Evolutionary conservation across 1,140 invertebrate genomes (phyloP).

Genomic region (Probaryconus sp.): DNA sequence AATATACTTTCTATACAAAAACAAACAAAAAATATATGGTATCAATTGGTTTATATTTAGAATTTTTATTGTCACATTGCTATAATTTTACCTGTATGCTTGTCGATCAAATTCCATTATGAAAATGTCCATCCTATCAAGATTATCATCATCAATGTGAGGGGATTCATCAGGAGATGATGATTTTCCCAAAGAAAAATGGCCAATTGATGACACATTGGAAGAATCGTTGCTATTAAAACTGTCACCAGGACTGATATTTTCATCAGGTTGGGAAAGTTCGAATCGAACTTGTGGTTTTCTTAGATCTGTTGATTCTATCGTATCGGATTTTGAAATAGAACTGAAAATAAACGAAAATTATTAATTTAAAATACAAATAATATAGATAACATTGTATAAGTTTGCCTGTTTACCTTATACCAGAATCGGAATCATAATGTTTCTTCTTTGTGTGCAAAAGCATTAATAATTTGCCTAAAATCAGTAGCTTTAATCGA

Average conservation of each 20-base stretch:
- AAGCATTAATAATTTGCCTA: slow-evolving; percentile 85
- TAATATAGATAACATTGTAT: slow-evolving; percentile 5
- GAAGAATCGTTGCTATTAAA: slow-evolving; percentile 75
- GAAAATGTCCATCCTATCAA: slow-evolving; percentile 66
- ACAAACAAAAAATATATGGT: slow-evolving; percentile 6
- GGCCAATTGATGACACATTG: slow-evolving; percentile 54
- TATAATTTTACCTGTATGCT: slow-evolving; percentile 78
- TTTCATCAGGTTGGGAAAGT: slow-evolving; percentile 64
- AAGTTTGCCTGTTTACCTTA: slow-evolving; percentile 55
- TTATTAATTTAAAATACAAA: background rate
- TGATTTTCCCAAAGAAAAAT: slow-evolving; percentile 61
- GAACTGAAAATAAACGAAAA: slow-evolving; percentile 4
- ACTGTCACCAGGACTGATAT: slow-evolving; percentile 69
- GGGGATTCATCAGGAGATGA: slow-evolving; percentile 66
- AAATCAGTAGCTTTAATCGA: slow-evolving; percentile 86
- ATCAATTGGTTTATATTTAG: slow-evolving; percentile 17
- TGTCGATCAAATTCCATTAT: slow-evolving; percentile 71
- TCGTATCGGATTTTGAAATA: slow-evolving; percentile 64
- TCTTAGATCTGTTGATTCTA: slow-evolving; percentile 55
- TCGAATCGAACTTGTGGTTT: slow-evolving; percentile 66
- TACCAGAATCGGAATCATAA: slow-evolving; percentile 69
- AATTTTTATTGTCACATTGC: too few species aligned
- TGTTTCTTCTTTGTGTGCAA: slow-evolving; percentile 70
- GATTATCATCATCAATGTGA: slow-evolving; percentile 63
- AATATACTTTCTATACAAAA: slow-evolving; percentile 85